These are phyloP conservation scores for Ammodramus savannarum DNA, from an alignment of 2,113 vertebrate genomes.

Conservation along the genomic window DNA sequence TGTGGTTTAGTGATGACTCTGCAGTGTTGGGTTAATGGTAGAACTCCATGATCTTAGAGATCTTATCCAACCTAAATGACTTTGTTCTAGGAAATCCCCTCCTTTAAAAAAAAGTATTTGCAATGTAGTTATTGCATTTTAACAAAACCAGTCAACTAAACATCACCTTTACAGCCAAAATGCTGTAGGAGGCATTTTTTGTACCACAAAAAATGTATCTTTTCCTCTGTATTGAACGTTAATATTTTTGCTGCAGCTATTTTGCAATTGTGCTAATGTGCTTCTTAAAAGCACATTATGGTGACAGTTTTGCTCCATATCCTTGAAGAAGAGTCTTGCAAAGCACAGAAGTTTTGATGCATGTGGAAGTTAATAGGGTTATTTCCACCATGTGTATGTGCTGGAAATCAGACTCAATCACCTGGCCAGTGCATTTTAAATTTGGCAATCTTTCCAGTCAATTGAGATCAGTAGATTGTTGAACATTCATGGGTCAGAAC, in stretches of 20 bases:
- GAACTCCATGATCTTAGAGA: background rate
- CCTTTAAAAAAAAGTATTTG: background rate
- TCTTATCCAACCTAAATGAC: background rate
- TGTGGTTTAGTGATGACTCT: rapidly evolving
- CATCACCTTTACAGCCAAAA: background rate
- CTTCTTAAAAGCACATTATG: background rate
- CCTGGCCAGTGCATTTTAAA: constrained; percentile 29
- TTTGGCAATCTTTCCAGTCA: constrained; percentile 48
- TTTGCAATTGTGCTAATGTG: background rate
- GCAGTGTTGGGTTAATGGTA: too few species aligned
- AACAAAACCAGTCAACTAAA: background rate
- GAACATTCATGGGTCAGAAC: constrained; percentile 37
- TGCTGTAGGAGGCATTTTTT: background rate
- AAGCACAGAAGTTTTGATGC: background rate
- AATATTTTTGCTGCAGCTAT: background rate
- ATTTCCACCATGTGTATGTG: constrained; percentile 6
- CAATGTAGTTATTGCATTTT: background rate
- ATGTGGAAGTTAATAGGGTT: constrained; percentile 8
- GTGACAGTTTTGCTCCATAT: background rate
- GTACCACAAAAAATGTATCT: background rate
- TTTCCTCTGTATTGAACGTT: background rate
- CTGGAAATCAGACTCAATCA: constrained; percentile 42
- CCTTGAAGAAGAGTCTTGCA: background rate
- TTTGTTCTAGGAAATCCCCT: background rate
- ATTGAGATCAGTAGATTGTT: constrained; percentile 48